Evolutionary conservation across 2,888 invertebrate genomes (phyloP).

Genomic region (Drosophila suboccidentalis): DNA sequence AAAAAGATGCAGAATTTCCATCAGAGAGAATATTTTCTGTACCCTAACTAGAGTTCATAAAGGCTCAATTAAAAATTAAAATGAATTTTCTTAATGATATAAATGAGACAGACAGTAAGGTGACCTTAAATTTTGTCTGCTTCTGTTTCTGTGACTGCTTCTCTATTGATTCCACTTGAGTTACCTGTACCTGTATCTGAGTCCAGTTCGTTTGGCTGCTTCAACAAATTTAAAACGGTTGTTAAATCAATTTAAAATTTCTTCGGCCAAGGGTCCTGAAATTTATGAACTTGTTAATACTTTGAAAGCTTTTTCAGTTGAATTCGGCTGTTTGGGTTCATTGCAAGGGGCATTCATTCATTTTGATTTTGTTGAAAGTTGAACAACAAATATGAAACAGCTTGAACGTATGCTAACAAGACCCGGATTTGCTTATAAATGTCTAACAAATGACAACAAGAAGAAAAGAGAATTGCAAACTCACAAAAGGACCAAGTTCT

Average conservation of each 20-base stretch:
- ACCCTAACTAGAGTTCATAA: neutral
- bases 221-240: slow-evolving; percentile 32
- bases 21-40: neutral
- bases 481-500: slow-evolving; percentile 54
- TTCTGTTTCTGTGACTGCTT: neutral
- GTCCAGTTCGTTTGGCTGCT: slow-evolving; percentile 21
- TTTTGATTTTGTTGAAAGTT: slow-evolving; percentile 70
- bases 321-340: slow-evolving; percentile 27
- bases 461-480: slow-evolving; percentile 28
- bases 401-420: slow-evolving; percentile 57
- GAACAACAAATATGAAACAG: slow-evolving; percentile 39
- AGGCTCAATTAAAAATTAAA: neutral
- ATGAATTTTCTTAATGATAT: slow-evolving; percentile 2
- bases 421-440: slow-evolving; percentile 73
- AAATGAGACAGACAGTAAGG: neutral
- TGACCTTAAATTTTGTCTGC: neutral
- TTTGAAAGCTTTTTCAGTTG: slow-evolving; percentile 67
- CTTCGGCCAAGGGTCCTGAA: slow-evolving; percentile 16
- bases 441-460: slow-evolving; percentile 70
- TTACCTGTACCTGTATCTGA: slow-evolving; percentile 31
- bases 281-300: slow-evolving; percentile 71
- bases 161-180: slow-evolving; percentile 36
- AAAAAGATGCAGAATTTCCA: neutral
- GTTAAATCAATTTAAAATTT: slow-evolving; percentile 48
- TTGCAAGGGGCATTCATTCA: slow-evolving; percentile 20